Evolutionary conservation across 2,113 vertebrate species (phyloP), one percentile per base, ranked within the genome.

Genomic region (Heptranchias perlo): DNA sequence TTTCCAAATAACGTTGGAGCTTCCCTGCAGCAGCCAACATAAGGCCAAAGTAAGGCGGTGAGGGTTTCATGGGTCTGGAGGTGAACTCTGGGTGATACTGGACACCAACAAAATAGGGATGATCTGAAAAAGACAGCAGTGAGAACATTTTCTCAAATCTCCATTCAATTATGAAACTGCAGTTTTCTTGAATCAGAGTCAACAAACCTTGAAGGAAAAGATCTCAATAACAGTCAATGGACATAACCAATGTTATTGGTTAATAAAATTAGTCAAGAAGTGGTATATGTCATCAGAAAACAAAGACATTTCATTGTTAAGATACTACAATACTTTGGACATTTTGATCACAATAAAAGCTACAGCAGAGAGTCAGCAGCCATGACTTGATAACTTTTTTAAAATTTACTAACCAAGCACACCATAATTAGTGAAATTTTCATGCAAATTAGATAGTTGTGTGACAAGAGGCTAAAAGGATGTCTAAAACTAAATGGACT

Each of bases 61-160:
- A 99, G 0, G 99, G 99, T 78, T 99, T 99, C 95, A 99, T 99
- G 35, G 99, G 99, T 1, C 99, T 98, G 10, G 99, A 99, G 64
- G 99, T 98, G 97, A 99, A 99, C 96, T 99, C 99, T 0, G 99
- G 99, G 96, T 99, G 99, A 95, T 98, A 99, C 97, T 99, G 99
- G 52, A 99, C 99, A 1, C 99, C 99, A 4, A 99, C 98, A 0
- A 99, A 99, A 96, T 99, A 99, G 0, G 98, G 98, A 44, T 99
- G 99, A 93, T 99, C 99, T 99, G 97, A 35, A 96, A 97, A 35
- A 62, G 44, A 95, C 16, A 67, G 54, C 10, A 61, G 67, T 39
- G 67, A 96, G 18, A 84, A 35, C 58, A 69, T 35, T 25, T 39
- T 5, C 14, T 18, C n/a, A 82, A 82, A 39, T 4, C 18, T 69